Base-by-base conservation (phyloP, 2,113 vertebrate species). In the Synodontis membranacea region DNA sequence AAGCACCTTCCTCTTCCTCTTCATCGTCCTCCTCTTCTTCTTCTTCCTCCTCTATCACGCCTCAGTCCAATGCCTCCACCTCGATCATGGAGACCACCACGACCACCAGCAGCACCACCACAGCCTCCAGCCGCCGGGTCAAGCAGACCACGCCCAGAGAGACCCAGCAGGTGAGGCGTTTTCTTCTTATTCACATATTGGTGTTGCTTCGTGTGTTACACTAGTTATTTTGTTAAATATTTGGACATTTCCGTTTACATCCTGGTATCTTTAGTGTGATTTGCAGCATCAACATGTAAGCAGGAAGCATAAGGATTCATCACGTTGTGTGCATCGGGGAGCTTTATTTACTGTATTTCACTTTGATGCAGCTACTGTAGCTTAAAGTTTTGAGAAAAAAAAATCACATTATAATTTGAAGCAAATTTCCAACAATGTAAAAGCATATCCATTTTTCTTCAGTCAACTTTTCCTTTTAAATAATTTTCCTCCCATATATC, bases 71-170 rank as follows among this genome's bases (percentile, higher is more conserved):
- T 78, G 97, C 97, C 89, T 98, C 98, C 93, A 99, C 98, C 0
- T 97, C 97, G 70, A 97, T 99, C 91, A 97, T 98, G 97, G 97
- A 99, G 94, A 98, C 97, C 89, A 99, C 98, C 83, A 99, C 98
- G 5, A 99, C 97, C 80, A 95, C 98, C 85, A 99, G 97, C 86
- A 99, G 97, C 84, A 95, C 97, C 85, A 99, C 97, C 82, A 95
- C 97, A 76, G 97, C 98, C 19, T 97, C 97, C 0, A 97, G 95
- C 93, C 95, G 96, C 90, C 95, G 96, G 93, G 96, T 96, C 90
- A 98, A 98, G 90, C 93, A 96, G 82, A 97, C 97, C 0, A 98
- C 98, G 3, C 96, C 97, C 2, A 96, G 97, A 92, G 97, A 99
- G 83, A 96, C 97, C 19, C 97, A 97, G 95, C 94, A 94, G 93